Base-by-base conservation (phyloP, 2,797 vertebrate genomes). In the Helostoma temminkii region DNA sequence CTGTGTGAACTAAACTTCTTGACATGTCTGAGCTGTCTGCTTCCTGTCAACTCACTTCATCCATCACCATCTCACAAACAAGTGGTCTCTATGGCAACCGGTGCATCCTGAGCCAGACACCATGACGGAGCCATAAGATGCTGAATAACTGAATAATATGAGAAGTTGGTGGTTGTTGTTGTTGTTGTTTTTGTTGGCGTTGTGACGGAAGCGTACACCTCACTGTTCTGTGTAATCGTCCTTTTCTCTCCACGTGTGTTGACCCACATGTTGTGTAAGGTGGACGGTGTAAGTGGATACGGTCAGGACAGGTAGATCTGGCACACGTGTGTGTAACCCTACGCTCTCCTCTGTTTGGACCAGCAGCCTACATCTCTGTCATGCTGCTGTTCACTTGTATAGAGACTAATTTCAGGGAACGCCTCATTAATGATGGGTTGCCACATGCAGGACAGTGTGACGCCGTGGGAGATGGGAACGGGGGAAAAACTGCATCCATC, bases 211-310 rank as follows among this genome's bases (percentile, higher is more conserved):
- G 67, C 11, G 10, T 41, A 32, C 56, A 63, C 79, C 55, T 57
- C 39, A 7, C 32, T 21, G 71, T 46, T 28, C 18, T 9, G 1
- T 42, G 26, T 34, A 8, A 61, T 19, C 36, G 7, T 12, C 24
- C n/a, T 15, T 3, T 41, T 19, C 37, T 42, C 46, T 24, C 30
- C 42, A 25, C 68, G n/a, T 45, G 25, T 60, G 63, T 76, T 78
- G 74, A 69, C 72, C 78, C 74, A 66, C 69, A 74, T 80, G 78
- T 58, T 62, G 63, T 59, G 56, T 71, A 50, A 73, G 22, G 15
- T 26, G 30, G 52, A 56, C 49, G 67, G 41, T 88, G 91, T 84
- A 91, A 92, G 57, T 15, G 16, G 83, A 90, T 77, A 58, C 37
- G 9, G 36, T 62, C 59, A 64, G 87, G 82, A 54, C 83, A 47